Conservation (phyloP, 2,888 invertebrate species). For the Tenthredo distinguenda region DNA sequence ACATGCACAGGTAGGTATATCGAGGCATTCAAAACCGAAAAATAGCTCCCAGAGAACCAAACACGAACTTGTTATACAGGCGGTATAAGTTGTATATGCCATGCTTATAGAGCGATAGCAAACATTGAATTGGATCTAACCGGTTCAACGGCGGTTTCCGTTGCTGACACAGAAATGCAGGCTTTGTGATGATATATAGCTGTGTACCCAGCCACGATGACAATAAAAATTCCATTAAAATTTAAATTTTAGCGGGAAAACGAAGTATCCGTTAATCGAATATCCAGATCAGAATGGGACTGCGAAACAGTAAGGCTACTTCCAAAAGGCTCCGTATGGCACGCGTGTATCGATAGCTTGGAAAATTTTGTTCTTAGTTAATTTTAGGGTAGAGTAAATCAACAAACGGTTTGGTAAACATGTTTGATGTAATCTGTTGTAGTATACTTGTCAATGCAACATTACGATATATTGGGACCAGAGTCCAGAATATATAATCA, state of each 20-base stretch:
- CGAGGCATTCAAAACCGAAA: not conserved
- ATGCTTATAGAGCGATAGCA: constrained; percentile 7
- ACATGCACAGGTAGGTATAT: not conserved
- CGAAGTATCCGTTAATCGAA: too few relatives aligned
- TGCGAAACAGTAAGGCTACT: too few relatives aligned
- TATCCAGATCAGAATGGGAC: too few relatives aligned
- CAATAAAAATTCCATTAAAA: not conserved
- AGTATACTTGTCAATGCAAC: not conserved
- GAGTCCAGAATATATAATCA: constrained; percentile 9
- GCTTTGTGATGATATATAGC: not conserved
- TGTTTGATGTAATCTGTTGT: not conserved
- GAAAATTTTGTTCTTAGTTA: not conserved
- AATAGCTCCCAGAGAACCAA: not conserved
- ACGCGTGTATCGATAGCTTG: too few relatives aligned
- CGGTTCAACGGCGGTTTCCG: constrained; percentile 32
- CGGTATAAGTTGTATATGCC: not conserved
- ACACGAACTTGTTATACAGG: not conserved
- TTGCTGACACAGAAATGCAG: constrained; percentile 3
- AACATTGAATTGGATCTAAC: constrained; percentile 34
- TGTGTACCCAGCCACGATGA: not conserved
- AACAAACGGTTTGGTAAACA: not conserved
- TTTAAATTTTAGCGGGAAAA: not conserved
- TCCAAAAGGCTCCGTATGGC: too few relatives aligned
- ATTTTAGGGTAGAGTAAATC: not conserved
- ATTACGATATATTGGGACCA: not conserved